Conservation (phyloP, 1,140 invertebrate species). For the Drosophila mayri region DNA sequence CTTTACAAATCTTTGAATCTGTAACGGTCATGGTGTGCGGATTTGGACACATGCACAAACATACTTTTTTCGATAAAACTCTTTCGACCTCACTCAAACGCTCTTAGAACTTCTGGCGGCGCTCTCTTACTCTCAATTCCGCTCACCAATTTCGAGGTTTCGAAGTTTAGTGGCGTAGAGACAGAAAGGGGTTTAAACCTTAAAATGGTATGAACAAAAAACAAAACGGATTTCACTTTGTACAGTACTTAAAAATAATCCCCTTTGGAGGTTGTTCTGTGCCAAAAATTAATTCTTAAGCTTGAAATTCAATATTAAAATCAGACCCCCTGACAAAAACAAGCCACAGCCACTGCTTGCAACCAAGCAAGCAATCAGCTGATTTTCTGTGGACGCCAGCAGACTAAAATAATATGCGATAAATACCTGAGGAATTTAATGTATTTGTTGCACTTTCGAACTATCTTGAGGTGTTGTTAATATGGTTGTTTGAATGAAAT, state of each 20-base stretch:
- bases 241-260: background rate
- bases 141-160: conserved; percentile 11
- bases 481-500: background rate
- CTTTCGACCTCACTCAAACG: conserved; percentile 9
- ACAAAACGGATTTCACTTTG: background rate
- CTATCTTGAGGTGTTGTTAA: too few relatives aligned
- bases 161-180: conserved; percentile 6
- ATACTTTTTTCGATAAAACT: conserved; percentile 4
- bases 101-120: conserved; percentile 8
- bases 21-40: background rate
- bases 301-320: too few relatives aligned
- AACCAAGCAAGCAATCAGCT: conserved; percentile 44
- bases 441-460: background rate
- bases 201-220: too few relatives aligned
- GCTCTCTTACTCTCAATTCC: conserved; percentile 14
- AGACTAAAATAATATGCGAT: background rate
- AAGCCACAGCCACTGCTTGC: conserved; percentile 1
- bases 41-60: background rate
- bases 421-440: background rate
- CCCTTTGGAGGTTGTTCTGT: too few relatives aligned
- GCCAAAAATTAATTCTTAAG: too few relatives aligned
- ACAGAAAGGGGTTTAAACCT: background rate
- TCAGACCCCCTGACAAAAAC: background rate
- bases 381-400: conserved; percentile 15
- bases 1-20: background rate